A percentile compares a stretch with the other conserved stretches of the same genome.
phyloP scores from a whole-genome alignment of 2,113 vertebrate genomes.

The Gobius niger region DNA sequence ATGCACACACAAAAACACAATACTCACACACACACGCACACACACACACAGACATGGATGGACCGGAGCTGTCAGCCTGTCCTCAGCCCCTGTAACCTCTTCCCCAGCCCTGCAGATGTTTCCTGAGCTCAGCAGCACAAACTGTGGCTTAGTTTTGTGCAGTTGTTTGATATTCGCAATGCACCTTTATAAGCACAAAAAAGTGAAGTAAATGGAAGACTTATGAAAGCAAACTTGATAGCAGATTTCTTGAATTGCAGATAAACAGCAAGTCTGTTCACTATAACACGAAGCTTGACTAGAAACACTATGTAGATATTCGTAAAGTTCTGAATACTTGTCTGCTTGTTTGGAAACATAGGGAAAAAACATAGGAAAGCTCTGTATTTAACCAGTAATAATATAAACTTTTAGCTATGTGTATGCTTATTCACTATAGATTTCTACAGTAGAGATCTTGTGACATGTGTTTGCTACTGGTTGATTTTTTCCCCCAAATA shows the following conservation, averaged over 20 bases:
- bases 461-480: not conserved
- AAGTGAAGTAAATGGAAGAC: not conserved
- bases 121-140: constrained; percentile 46
- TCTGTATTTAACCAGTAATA: no score
- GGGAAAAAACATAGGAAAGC: no score
- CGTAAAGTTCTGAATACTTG: no score
- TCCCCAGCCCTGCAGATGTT: constrained; percentile 64
- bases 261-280: not conserved
- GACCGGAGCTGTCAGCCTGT: constrained; percentile 43
- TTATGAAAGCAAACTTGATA: not conserved
- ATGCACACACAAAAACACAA: constrained; percentile 23
- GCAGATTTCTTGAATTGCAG: not conserved
- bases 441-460: not conserved
- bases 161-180: constrained; percentile 12
- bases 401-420: no score
- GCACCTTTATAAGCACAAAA: constrained; percentile 3
- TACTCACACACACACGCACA: constrained; percentile 23
- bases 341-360: no score
- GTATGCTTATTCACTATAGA: not conserved
- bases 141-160: constrained; percentile 10
- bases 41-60: not conserved
- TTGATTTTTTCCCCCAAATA: not conserved
- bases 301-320: not conserved
- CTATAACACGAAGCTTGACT: no score
- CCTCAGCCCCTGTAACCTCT: constrained; percentile 55